These are phyloP conservation scores for Corythornis leucogaster DNA, from an alignment of 2,797 vertebrate genomes.

Conservation along the genomic window DNA sequence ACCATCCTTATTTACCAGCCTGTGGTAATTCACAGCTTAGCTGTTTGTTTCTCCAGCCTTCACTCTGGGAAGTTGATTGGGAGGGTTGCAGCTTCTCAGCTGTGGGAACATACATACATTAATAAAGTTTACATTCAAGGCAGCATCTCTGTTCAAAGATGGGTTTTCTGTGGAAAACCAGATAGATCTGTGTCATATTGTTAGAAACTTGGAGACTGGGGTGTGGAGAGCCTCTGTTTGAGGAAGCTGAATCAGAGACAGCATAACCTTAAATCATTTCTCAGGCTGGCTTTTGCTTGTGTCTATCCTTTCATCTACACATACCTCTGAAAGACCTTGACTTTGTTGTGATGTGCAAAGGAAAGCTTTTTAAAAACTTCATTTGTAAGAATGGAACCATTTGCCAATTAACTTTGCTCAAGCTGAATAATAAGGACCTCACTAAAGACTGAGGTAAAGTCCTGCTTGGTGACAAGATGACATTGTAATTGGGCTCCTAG, in stretches of 20 bases:
- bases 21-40: not conserved
- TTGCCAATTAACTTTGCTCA: not conserved
- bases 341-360: not conserved
- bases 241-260: not conserved
- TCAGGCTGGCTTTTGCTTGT: not conserved
- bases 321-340: not conserved
- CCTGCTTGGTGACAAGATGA: not conserved
- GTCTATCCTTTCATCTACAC: not conserved
- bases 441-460: not conserved
- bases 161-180: not conserved
- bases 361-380: not conserved
- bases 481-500: not conserved
- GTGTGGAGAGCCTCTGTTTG: not conserved
- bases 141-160: not conserved
- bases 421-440: not conserved
- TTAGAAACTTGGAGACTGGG: not conserved
- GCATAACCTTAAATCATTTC: not conserved
- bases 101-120: not conserved
- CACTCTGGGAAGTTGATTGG: not conserved
- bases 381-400: not conserved
- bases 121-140: not conserved
- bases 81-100: not conserved
- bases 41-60: not conserved
- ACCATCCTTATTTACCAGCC: not conserved
- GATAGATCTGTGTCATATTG: not conserved